Evolutionary conservation across 2,113 vertebrate species (phyloP).

Genomic region (Pelecanus crispus): DNA sequence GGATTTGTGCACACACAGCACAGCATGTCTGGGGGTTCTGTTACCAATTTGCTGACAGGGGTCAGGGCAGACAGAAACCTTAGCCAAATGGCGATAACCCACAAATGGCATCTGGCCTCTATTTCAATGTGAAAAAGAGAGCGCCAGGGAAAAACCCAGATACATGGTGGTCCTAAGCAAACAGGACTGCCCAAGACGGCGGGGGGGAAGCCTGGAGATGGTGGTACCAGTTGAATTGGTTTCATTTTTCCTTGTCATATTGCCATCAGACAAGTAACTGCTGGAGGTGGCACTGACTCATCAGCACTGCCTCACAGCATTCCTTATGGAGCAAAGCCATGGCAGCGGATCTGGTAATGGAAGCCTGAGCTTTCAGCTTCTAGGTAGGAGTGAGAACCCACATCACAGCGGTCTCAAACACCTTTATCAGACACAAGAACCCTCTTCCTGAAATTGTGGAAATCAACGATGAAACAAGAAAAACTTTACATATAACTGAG

Average conservation of each 20-base stretch:
- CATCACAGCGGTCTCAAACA: neutral
- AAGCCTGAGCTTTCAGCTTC: neutral
- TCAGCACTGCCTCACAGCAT: neutral
- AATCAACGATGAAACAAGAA: neutral
- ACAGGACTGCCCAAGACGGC: neutral
- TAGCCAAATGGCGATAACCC: neutral
- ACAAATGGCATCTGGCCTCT: neutral
- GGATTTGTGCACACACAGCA: neutral
- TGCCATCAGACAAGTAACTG: slow-evolving; percentile 24
- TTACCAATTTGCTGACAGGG: neutral
- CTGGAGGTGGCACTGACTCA: slow-evolving; percentile 47
- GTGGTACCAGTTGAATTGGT: neutral
- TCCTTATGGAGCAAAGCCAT: neutral
- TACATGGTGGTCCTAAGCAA: neutral
- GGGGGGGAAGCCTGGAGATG: neutral
- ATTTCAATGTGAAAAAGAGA: neutral
- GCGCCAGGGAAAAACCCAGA: neutral
- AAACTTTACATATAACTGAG: neutral
- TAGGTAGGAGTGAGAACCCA: neutral
- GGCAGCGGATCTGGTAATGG: neutral
- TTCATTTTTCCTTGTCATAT: neutral
- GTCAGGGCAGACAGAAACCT: neutral
- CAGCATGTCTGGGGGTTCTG: neutral
- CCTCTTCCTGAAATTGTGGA: neutral
- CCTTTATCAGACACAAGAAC: neutral